phyloP scores from a whole-genome alignment of 2,113 vertebrate genomes.

The Marmota monax region DNA sequence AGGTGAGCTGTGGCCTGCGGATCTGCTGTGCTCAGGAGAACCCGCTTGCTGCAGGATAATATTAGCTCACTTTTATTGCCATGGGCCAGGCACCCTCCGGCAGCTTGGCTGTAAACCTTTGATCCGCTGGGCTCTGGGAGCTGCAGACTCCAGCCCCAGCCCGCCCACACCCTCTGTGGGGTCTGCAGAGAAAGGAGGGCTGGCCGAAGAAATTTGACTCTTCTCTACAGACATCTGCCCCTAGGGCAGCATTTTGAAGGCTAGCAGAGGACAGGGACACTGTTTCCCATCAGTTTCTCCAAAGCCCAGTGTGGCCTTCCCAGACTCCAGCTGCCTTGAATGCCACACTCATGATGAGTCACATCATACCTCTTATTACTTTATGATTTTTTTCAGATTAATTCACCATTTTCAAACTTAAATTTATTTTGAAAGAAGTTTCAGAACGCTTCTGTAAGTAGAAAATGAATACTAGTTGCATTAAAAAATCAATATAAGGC shows the following conservation, averaged over 20 bases:
- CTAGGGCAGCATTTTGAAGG: not conserved
- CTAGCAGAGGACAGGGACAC: too few relatives aligned
- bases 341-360: rapidly evolving
- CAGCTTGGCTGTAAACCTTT: slow-evolving; percentile 73
- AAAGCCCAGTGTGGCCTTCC: not conserved
- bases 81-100: not conserved
- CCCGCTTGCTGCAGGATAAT: slow-evolving; percentile 60
- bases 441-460: not conserved
- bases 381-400: not conserved
- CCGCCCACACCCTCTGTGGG: not conserved
- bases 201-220: not conserved
- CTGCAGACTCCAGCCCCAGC: slow-evolving; percentile 35
- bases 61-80: slow-evolving; percentile 84
- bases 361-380: not conserved
- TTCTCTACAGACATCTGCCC: not conserved
- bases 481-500: not conserved
- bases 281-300: not conserved
- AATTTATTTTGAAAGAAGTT: slow-evolving; percentile 24
- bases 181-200: not conserved
- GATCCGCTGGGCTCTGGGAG: slow-evolving; percentile 47
- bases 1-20: slow-evolving; percentile 11
- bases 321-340: not conserved
- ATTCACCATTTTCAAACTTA: not conserved
- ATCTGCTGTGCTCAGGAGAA: slow-evolving; percentile 80
- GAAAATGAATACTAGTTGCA: not conserved